Conservation (phyloP, 1,140 invertebrate species). For the Melitaea cinxia region DNA sequence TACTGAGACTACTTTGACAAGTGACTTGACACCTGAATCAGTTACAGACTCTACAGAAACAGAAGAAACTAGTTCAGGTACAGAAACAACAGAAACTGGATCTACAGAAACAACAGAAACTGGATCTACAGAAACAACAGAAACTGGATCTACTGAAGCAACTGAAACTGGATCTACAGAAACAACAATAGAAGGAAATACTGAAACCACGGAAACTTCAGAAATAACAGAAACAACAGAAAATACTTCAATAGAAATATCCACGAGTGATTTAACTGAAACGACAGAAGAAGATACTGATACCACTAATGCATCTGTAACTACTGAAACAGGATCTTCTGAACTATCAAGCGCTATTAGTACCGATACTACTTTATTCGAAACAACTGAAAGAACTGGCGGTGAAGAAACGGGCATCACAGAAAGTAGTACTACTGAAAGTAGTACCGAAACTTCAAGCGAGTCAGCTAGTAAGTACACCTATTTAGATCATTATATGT, state of each 20-base stretch:
- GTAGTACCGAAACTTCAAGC: background rate
- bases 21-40: slow-evolving; percentile 4
- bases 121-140: slow-evolving; percentile 27
- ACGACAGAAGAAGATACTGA: slow-evolving; percentile 28
- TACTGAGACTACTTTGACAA: slow-evolving; percentile 19
- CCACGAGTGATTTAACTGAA: slow-evolving; percentile 9
- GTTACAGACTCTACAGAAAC: slow-evolving; percentile 20
- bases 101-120: slow-evolving; percentile 19
- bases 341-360: background rate
- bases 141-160: slow-evolving; percentile 17
- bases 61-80: slow-evolving; percentile 22
- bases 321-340: slow-evolving; percentile 25
- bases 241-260: slow-evolving; percentile 22
- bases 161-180: slow-evolving; percentile 1
- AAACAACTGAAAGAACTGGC: slow-evolving; percentile 22
- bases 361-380: background rate
- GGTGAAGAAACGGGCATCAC: slow-evolving; percentile 9
- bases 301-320: slow-evolving; percentile 14
- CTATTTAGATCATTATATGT: no score
- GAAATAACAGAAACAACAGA: slow-evolving; percentile 30
- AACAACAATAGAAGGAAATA: slow-evolving; percentile 16
- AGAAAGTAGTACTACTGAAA: slow-evolving; percentile 1
- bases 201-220: slow-evolving; percentile 29
- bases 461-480: background rate
- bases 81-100: slow-evolving; percentile 15